These are phyloP conservation scores for Hirudo medicinalis DNA, from an alignment of 1,140 invertebrate species.

Conservation along the genomic window DNA sequence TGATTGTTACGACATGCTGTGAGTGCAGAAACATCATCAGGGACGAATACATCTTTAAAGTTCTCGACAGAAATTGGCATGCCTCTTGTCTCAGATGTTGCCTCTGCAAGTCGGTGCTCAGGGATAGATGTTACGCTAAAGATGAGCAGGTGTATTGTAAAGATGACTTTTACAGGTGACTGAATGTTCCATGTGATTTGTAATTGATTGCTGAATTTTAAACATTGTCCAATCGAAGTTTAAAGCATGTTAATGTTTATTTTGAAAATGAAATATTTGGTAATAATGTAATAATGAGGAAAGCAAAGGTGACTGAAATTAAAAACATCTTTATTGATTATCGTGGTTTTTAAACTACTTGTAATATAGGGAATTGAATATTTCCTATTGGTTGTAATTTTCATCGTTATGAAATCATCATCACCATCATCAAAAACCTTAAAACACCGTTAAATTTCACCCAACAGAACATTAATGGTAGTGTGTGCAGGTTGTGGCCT, in stretches of 20 bases:
- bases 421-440: background rate
- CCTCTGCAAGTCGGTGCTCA: background rate
- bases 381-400: background rate
- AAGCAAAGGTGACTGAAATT: no score
- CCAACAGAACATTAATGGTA: constrained; percentile 71
- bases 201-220: no score
- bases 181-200: no score
- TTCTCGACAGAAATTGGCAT: constrained; percentile 5
- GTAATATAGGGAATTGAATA: no score
- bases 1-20: background rate
- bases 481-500: constrained; percentile 90
- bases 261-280: no score
- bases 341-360: no score
- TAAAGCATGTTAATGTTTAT: no score
- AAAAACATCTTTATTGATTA: no score
- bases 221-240: no score
- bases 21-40: background rate
- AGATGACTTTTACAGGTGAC: constrained; percentile 4
- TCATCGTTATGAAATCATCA: background rate
- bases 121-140: background rate
- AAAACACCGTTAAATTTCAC: background rate
- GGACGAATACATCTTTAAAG: background rate
- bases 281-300: no score
- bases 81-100: background rate
- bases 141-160: constrained; percentile 2